Evolutionary conservation across 2,888 invertebrate species (phyloP).

Genomic region (Slavum lentiscoides): DNA sequence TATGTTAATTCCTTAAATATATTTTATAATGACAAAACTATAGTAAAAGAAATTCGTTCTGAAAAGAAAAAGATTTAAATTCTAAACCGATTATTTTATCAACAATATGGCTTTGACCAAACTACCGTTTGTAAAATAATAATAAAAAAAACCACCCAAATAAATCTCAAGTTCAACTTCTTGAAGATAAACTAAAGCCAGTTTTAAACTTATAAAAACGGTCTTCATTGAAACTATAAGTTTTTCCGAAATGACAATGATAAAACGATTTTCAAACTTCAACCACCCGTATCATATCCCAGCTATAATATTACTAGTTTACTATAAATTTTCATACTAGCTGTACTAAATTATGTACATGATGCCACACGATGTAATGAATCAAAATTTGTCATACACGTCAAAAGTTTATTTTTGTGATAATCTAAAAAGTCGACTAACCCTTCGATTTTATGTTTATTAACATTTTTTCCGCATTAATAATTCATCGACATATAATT

Average conservation of each 20-base stretch:
- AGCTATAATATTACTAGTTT: neutral
- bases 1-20: no score
- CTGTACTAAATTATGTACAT: constrained; percentile 30
- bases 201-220: constrained; percentile 18
- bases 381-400: constrained; percentile 29
- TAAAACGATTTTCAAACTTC: constrained; percentile 41
- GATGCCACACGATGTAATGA: constrained; percentile 7
- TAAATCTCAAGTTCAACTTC: constrained; percentile 20
- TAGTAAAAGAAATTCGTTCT: no score
- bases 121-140: neutral
- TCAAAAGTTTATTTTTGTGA: constrained; percentile 10
- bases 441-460: neutral
- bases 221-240: constrained; percentile 36
- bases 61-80: neutral
- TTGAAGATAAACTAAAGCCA: neutral
- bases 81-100: neutral
- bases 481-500: no score
- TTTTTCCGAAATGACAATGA: constrained; percentile 43
- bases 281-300: neutral
- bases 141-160: neutral
- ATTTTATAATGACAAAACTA: no score
- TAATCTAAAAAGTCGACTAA: constrained; percentile 6
- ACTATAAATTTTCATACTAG: constrained; percentile 12
- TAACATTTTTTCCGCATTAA: neutral
- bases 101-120: neutral